Evolutionary conservation across 2,888 invertebrate genomes (phyloP).

Genomic region (Nomada flava): DNA sequence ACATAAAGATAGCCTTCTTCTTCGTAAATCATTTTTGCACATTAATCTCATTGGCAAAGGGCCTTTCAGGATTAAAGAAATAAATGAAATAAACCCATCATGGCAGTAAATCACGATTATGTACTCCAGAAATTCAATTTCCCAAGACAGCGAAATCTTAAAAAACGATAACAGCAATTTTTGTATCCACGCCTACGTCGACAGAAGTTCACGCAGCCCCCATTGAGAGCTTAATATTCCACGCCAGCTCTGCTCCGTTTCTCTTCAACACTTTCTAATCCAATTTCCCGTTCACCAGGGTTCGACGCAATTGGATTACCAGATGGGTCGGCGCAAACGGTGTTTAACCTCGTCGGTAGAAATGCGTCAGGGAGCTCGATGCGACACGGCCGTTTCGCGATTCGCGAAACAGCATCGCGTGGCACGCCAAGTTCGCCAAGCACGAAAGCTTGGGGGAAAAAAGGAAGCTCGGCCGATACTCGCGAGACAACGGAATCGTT

Average conservation of each 20-base stretch:
- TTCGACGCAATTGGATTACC: constrained; percentile 30
- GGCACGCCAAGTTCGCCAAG: background rate
- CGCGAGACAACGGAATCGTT: background rate
- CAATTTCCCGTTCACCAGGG: constrained; percentile 21
- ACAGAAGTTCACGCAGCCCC: background rate
- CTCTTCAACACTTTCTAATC: constrained; percentile 24
- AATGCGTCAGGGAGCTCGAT: background rate
- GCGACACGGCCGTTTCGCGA: background rate
- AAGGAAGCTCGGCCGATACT: background rate
- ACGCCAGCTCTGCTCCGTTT: background rate
- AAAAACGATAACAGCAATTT: too few species aligned
- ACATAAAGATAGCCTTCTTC: too few species aligned
- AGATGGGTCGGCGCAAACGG: constrained; percentile 17
- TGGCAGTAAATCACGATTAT: background rate
- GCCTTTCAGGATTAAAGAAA: too few species aligned
- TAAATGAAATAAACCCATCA: background rate
- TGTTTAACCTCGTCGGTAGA: constrained; percentile 18
- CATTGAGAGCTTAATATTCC: background rate
- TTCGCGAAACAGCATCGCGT: constrained; percentile 2
- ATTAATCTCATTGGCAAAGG: too few species aligned
- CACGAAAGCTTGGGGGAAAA: background rate
- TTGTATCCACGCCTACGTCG: background rate
- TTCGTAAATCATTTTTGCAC: too few species aligned
- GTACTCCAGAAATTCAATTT: too few species aligned
- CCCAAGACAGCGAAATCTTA: background rate